Evolutionary conservation across 2,888 invertebrate species (phyloP).

Genomic region (Galerucella pusilla): DNA sequence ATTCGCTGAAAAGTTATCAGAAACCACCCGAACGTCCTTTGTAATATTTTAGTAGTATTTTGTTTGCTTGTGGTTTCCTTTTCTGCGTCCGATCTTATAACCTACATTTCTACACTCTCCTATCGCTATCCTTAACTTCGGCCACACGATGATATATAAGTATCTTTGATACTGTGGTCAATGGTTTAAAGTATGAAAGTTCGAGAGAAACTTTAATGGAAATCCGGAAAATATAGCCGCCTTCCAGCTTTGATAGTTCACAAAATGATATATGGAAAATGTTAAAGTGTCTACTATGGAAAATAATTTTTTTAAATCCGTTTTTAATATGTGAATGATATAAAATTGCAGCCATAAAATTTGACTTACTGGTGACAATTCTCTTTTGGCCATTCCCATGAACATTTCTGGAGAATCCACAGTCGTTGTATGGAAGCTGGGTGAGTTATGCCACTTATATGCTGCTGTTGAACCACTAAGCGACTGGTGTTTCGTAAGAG

Average conservation of each 20-base stretch:
- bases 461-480: constrained; percentile 51
- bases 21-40: background rate
- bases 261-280: background rate
- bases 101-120: background rate
- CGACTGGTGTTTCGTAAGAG: constrained; percentile 60
- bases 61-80: background rate
- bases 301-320: too few species aligned
- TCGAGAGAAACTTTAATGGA: too few species aligned
- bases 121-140: background rate
- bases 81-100: background rate
- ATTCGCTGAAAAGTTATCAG: background rate
- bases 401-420: constrained; percentile 66
- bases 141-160: background rate
- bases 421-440: constrained; percentile 61
- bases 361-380: constrained; percentile 68
- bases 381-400: constrained; percentile 64
- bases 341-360: too few species aligned
- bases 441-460: constrained; percentile 55
- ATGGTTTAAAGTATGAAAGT: background rate
- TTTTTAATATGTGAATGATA: too few species aligned
- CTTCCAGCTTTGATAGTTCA: background rate
- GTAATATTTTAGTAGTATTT: background rate
- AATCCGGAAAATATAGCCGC: too few species aligned
- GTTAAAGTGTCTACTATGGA: too few species aligned
- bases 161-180: background rate